These are phyloP conservation scores for Neoaliturus tenellus DNA, from an alignment of 2,888 invertebrate genomes.

Conservation along the genomic window DNA sequence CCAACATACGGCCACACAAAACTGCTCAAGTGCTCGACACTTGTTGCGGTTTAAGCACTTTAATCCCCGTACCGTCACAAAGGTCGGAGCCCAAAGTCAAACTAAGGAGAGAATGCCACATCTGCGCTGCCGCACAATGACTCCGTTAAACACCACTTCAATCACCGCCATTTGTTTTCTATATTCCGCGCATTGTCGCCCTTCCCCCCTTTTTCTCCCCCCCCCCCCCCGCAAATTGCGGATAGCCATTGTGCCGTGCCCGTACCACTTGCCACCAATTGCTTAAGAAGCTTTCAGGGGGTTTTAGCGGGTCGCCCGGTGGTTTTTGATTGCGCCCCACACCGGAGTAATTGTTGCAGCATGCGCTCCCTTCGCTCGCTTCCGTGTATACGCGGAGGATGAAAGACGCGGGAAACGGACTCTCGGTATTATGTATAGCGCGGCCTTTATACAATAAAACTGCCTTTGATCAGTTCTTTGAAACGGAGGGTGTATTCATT, in stretches of 20 bases:
- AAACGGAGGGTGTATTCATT: too few relatives aligned
- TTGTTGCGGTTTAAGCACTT: conserved; percentile 22
- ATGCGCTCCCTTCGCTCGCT: not conserved
- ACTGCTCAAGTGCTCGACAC: not conserved
- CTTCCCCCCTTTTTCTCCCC: conserved; percentile 13
- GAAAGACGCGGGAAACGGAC: not conserved
- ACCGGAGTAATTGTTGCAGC: not conserved
- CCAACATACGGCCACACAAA: conserved; percentile 1
- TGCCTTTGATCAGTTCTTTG: too few relatives aligned
- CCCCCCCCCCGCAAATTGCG: conserved; percentile 1
- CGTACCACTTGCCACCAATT: conserved; percentile 34
- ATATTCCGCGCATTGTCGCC: conserved; percentile 56
- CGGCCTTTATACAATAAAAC: too few relatives aligned
- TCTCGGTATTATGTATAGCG: not conserved
- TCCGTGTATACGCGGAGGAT: too few relatives aligned
- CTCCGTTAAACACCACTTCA: conserved; percentile 39
- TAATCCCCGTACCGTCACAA: not conserved
- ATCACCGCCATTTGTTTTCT: conserved; percentile 56
- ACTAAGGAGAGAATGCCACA: conserved; percentile 45
- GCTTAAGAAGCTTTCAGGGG: conserved; percentile 52
- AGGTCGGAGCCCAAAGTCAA: conserved; percentile 44
- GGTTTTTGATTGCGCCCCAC: not conserved
- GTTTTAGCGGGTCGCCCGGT: not conserved
- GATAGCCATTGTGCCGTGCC: conserved; percentile 39
- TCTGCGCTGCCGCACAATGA: conserved; percentile 34